Evolutionary conservation across 2,113 vertebrate genomes (phyloP), one percentile per base, ranked within the genome.

Genomic region (Procavia capensis): DNA sequence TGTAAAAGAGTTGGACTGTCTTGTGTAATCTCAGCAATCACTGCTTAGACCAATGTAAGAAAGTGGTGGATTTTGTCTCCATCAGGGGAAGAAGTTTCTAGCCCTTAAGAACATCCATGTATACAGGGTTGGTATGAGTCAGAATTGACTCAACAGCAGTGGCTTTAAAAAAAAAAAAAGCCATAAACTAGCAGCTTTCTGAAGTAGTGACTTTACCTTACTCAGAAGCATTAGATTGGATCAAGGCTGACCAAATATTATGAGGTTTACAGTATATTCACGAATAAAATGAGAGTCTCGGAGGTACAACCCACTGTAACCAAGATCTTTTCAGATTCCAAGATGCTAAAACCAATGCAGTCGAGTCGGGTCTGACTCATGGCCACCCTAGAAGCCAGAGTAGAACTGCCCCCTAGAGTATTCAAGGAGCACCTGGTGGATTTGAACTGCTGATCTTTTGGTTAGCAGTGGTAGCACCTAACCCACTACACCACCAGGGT

Each of bases 151-250:
- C n/a, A n/a, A n/a, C n/a, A n/a, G n/a, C n/a, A n/a, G n/a, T n/a
- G n/a, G n/a, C n/a, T n/a, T n/a, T n/a, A n/a, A n/a, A n/a, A n/a
- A n/a, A n/a, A n/a, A n/a, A n/a, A n/a, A n/a, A n/a, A n/a, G n/a
- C n/a, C n/a, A 96, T 78, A 96, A 95, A 90, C 74, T 34, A 90
- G 89, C 27, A 94, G n/a, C 20, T 96, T 68, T 88, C 45, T 20
- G 83, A 94, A 61, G 39, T 34, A 78, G n/a, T 89, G 64, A 79
- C 17, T 87, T 93, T 70, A 64, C 41, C 14, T 93, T 79, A 72
- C 68, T n/a, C 27, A 5, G 17, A 19, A 4, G 24, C 83, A 17
- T 83, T 63, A 31, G 43, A 80, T 85, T 34, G 27, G 24, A 24
- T n/a, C 43, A 9, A 82, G 25, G 11, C 43, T 87, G 47, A 66